Base-by-base conservation (phyloP, 2,888 invertebrate genomes). In the Hybos culiciformis region DNA sequence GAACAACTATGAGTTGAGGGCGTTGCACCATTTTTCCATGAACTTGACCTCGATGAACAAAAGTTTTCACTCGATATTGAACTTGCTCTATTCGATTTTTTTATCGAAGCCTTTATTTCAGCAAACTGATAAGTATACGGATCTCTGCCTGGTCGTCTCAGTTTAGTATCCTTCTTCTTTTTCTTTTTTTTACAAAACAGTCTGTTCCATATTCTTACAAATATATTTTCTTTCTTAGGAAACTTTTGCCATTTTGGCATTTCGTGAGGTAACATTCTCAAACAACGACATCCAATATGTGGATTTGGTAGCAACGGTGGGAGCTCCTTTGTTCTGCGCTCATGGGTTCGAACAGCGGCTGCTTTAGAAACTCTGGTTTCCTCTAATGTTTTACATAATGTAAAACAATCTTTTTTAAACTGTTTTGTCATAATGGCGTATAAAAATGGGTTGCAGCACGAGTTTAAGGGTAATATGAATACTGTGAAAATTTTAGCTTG, bases 351-450 rank as follows among this genome's bases (percentile, higher is more conserved):
- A 2, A 51, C 50, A 11, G 12, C 36, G 3, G 36, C 20, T 12
- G 60, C 60, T 2, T 61, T 54, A 0, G 58, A 54, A 11, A 92
- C 91, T 39, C 91, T 72, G 29, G 88, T 87, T 67, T 92, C 94
- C 64, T 96, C 94, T 54, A 96, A 90, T 17, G 93, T 86, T 63
- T 93, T 92, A 69, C 93, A 94, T 45, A 94, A 83, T 62, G 90
- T 78, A 4, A 93, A 86, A 69, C 94, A 94, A 69, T 96, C 94
- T 67, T 92, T 91, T 67, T 94, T 94, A 66, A 94, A 94, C 65
- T 94, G 93, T 62, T 96, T 94, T 7, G 96, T 96, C 57, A 96
- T 78, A 53, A 96, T 94, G 40, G 96, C 96, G 65, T 97, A 97
- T 21, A 97, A 75, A 64, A 96, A 96, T 1, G 97, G 97, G 69